A percentile compares a stretch with the other conserved stretches of the same genome.
Conservation (phyloP, 2,888 invertebrate genomes). For the Coelinius sp. region DNA sequence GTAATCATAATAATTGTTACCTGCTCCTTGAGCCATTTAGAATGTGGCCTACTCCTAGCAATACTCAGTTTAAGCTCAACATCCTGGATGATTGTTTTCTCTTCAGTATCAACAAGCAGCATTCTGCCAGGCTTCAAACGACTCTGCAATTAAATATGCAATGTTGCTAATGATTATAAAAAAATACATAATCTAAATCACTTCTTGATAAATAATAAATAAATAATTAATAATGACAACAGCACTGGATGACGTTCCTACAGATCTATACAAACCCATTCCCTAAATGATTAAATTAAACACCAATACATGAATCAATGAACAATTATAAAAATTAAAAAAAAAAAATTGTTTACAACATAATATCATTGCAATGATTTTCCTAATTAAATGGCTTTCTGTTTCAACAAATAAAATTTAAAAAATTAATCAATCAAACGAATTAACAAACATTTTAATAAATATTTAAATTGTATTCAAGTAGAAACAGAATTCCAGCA, state of each 20-base stretch:
- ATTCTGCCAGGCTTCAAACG: constrained; percentile 98
- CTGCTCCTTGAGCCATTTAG: constrained; percentile 91
- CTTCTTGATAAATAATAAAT: constrained; percentile 3
- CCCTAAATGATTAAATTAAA: constrained; percentile 66
- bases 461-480: not conserved
- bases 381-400: constrained; percentile 44
- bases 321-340: constrained; percentile 54
- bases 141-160: constrained; percentile 77
- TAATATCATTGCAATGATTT: constrained; percentile 26
- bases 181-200: constrained; percentile 51
- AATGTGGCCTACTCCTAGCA: constrained; percentile 89
- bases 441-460: not conserved
- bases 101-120: constrained; percentile 95
- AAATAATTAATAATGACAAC: constrained; percentile 46
- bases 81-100: constrained; percentile 92
- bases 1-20: constrained; percentile 69
- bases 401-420: constrained; percentile 47
- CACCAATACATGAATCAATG: constrained; percentile 59
- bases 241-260: constrained; percentile 66
- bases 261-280: constrained; percentile 67
- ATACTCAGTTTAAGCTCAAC: constrained; percentile 92
- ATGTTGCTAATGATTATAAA: constrained; percentile 55
- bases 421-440: constrained; percentile 26
- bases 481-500: constrained; percentile 52
- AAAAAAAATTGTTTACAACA: constrained; percentile 19